phyloP scores from a whole-genome alignment of 2,888 invertebrate genomes.

The Protophormia terraenovae region DNA sequence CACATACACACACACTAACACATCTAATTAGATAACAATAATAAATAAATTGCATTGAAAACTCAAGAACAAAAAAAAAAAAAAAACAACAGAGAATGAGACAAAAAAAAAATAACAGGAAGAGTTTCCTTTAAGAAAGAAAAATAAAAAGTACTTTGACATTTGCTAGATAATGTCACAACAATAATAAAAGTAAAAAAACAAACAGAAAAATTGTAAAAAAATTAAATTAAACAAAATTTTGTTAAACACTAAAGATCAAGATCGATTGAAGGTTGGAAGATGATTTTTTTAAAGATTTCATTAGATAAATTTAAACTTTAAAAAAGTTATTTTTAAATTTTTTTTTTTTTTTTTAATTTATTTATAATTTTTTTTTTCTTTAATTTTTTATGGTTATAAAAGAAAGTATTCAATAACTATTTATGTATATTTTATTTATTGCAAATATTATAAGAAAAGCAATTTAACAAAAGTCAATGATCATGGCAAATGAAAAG shows the following conservation, averaged over 20 bases:
- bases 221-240: neutral
- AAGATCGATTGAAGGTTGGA: slow-evolving; percentile 58
- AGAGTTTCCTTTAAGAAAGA: slow-evolving; percentile 62
- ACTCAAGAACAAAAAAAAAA: too few species aligned
- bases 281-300: neutral
- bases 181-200: neutral
- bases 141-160: slow-evolving; percentile 70
- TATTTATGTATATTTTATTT: neutral
- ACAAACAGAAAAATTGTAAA: slow-evolving; percentile 2
- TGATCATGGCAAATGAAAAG: slow-evolving; percentile 72
- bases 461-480: slow-evolving; percentile 76
- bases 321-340: slow-evolving; percentile 12
- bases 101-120: slow-evolving; percentile 41
- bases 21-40: slow-evolving; percentile 54
- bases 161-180: slow-evolving; percentile 66
- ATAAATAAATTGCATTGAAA: slow-evolving; percentile 28
- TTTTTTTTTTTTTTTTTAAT: neutral
- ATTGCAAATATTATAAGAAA: slow-evolving; percentile 57
- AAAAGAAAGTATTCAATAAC: slow-evolving; percentile 6
- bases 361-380: neutral
- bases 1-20: neutral
- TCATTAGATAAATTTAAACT: neutral
- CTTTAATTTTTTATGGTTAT: neutral
- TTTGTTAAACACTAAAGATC: slow-evolving; percentile 40
- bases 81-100: slow-evolving; percentile 27